Conservation (phyloP, 2,113 vertebrate species). For the Raja brachyura region DNA sequence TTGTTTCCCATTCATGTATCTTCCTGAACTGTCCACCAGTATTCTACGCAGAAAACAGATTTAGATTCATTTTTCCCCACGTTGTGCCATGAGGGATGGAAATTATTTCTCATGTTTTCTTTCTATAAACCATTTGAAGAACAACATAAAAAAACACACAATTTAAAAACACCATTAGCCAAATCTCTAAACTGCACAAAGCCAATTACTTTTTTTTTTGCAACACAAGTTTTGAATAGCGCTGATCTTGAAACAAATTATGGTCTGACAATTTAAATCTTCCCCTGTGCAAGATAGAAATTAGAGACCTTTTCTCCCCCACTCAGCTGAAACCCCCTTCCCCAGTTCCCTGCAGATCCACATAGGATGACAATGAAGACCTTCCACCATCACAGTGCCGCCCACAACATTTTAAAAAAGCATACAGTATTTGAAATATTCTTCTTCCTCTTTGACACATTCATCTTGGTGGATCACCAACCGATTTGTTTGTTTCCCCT, state of each 20-base stretch:
- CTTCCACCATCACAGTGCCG: not conserved
- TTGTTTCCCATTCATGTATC: not conserved
- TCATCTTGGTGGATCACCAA: not conserved
- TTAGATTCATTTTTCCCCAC: no score
- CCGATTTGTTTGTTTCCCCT: not conserved
- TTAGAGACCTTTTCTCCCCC: not conserved
- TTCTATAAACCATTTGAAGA: not conserved
- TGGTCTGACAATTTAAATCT: not conserved
- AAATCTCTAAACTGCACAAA: not conserved
- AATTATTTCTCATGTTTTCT: not conserved
- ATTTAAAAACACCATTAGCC: not conserved
- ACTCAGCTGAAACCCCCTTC: not conserved
- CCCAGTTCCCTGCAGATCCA: not conserved
- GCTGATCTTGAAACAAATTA: not conserved
- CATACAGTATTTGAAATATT: not conserved
- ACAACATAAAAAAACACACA: not conserved
- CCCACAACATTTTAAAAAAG: not conserved
- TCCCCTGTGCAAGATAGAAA: not conserved
- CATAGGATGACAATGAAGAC: not conserved
- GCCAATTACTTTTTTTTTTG: not conserved
- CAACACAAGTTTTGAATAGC: not conserved
- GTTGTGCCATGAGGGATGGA: not conserved
- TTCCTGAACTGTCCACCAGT: not conserved
- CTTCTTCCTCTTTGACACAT: not conserved
- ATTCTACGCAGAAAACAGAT: not conserved